phyloP scores from a whole-genome alignment of 64 coral and sea anemone species.

The Porites lutea region DNA sequence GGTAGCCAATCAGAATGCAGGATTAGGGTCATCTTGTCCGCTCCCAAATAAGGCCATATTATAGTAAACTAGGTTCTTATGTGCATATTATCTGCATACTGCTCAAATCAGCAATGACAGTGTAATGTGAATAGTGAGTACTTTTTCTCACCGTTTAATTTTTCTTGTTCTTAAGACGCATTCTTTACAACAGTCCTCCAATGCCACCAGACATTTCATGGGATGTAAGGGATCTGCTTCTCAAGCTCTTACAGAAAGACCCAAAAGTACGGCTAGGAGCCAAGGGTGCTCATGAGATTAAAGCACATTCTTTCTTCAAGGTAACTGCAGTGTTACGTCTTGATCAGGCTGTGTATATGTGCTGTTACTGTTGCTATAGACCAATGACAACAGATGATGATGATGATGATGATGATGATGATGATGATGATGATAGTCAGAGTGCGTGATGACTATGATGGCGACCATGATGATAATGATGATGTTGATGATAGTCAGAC shows the following conservation, averaged over 20 bases:
- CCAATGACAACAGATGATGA: too few relatives aligned
- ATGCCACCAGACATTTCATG: conserved; percentile 84
- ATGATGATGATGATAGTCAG: too few relatives aligned
- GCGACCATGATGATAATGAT: neutral
- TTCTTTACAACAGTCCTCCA: conserved; percentile 88
- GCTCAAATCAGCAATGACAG: too few relatives aligned
- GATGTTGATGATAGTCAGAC: neutral
- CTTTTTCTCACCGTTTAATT: neutral
- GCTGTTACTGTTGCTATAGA: too few relatives aligned
- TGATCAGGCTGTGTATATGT: too few relatives aligned
- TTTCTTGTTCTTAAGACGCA: conserved; percentile 61
- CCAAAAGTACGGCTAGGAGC: conserved; percentile 89
- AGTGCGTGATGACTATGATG: neutral
- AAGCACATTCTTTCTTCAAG: conserved; percentile 92
- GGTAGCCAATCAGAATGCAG: too few relatives aligned
- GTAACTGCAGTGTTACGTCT: conserved; percentile 9
- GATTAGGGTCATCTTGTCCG: too few relatives aligned
- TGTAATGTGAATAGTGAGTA: too few relatives aligned
- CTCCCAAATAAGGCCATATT: too few relatives aligned
- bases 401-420: too few relatives aligned
- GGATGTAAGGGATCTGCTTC: conserved; percentile 81
- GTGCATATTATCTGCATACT: too few relatives aligned
- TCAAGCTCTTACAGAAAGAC: conserved; percentile 87
- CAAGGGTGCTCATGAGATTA: conserved; percentile 89
- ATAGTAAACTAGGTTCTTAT: too few relatives aligned